A percentile compares a stretch with the other conserved stretches of the same genome.
Evolutionary conservation across 2,888 invertebrate genomes (phyloP).

Genomic region (Drosophila yooni): DNA sequence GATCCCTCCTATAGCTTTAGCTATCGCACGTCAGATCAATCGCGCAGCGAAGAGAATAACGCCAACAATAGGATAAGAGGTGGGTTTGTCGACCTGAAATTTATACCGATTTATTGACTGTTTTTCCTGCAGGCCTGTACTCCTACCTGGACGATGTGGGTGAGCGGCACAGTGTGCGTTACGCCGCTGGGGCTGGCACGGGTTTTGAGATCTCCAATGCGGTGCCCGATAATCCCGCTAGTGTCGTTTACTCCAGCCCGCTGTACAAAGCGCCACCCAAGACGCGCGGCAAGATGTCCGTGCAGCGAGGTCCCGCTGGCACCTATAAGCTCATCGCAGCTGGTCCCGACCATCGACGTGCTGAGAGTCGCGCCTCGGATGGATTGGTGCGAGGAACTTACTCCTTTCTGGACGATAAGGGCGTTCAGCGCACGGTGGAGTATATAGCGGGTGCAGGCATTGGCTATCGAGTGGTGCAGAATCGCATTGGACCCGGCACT

Average conservation of each 20-base stretch:
- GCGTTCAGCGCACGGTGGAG: constrained; percentile 91
- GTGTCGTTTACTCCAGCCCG: constrained; percentile 88
- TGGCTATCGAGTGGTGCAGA: constrained; percentile 90
- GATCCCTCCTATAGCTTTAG: constrained; percentile 91
- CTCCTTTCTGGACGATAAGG: constrained; percentile 92
- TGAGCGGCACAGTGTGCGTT: constrained; percentile 90
- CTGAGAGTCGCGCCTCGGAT: constrained; percentile 90
- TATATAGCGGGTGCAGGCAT: constrained; percentile 92
- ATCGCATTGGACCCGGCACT: constrained; percentile 87
- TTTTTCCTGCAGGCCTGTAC: constrained; percentile 86
- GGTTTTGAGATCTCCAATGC: constrained; percentile 92
- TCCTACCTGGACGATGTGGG: constrained; percentile 91
- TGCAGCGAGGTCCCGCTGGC: constrained; percentile 90
- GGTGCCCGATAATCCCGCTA: constrained; percentile 88
- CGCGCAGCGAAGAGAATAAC: constrained; percentile 89
- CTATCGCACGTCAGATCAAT: constrained; percentile 89
- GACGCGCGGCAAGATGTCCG: constrained; percentile 89
- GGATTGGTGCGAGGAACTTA: constrained; percentile 91
- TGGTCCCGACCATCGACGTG: constrained; percentile 91
- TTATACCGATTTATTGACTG: not conserved
- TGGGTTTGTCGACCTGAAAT: constrained; percentile 41
- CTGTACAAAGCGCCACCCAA: constrained; percentile 88
- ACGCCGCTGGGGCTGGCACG: constrained; percentile 90
- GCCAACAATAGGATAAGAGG: constrained; percentile 88
- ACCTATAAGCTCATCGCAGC: constrained; percentile 91